These are phyloP conservation scores for Drosophila eohydei DNA, from an alignment of 2,888 invertebrate genomes.

Conservation along the genomic window DNA sequence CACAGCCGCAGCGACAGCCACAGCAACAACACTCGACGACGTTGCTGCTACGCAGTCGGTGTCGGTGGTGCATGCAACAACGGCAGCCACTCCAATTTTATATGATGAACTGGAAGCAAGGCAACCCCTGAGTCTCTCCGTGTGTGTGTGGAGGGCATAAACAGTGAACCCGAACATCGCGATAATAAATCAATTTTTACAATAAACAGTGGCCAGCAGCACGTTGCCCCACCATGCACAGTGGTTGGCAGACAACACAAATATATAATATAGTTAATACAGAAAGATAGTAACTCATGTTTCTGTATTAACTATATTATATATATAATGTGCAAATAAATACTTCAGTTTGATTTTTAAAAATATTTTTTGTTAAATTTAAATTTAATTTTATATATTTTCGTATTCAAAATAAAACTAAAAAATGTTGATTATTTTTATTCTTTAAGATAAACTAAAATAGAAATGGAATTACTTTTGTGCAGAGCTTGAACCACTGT, in stretches of 20 bases:
- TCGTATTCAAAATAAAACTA: too few species aligned
- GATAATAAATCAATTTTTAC: slow-evolving; percentile 82
- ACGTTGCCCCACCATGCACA: slow-evolving; percentile 51
- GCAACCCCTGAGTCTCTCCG: slow-evolving; percentile 16
- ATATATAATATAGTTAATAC: too few species aligned
- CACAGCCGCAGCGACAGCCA: slow-evolving; percentile 27
- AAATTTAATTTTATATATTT: too few species aligned
- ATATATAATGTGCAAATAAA: too few species aligned
- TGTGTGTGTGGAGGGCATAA: slow-evolving; percentile 30
- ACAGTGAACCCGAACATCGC: slow-evolving; percentile 65
- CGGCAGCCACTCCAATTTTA: slow-evolving; percentile 59
- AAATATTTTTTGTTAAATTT: too few species aligned
- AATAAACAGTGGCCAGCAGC: slow-evolving; percentile 74
- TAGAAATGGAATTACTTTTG: too few species aligned
- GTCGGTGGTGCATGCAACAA: slow-evolving; percentile 74
- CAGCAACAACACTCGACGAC: slow-evolving; percentile 32
- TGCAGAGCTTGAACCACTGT: slow-evolving; percentile 26
- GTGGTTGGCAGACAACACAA: slow-evolving; percentile 13
- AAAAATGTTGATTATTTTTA: too few species aligned
- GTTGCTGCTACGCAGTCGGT: slow-evolving; percentile 38
- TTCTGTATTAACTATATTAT: too few species aligned
- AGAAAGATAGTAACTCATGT: too few species aligned
- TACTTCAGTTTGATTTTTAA: too few species aligned
- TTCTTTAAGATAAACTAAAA: too few species aligned
- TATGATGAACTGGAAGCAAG: slow-evolving; percentile 51